phyloP scores from a whole-genome alignment of 2,797 vertebrate species.

The Brachymystax lenok region DNA sequence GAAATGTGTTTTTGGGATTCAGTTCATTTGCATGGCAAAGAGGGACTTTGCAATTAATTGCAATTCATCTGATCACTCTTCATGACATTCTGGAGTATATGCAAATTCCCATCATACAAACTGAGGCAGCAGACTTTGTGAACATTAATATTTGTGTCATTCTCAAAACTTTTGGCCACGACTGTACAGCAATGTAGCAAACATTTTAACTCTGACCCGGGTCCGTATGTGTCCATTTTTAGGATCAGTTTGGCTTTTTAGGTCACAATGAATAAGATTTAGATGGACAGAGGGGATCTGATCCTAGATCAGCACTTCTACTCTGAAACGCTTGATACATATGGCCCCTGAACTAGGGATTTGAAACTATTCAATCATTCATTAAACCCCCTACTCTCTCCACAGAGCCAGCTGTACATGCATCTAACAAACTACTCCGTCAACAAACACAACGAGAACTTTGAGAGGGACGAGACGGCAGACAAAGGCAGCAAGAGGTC shows the following conservation, averaged over 20 bases:
- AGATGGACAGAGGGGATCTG: not conserved
- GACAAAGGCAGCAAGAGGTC: conserved; percentile 98
- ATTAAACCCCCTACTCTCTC: not conserved
- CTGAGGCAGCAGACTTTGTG: too few species aligned
- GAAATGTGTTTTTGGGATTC: too few species aligned
- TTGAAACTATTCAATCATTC: not conserved
- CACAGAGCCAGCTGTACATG: conserved; percentile 94
- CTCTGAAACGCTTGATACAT: not conserved
- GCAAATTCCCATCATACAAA: too few species aligned
- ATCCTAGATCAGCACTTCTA: not conserved
- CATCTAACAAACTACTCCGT: conserved; percentile 98
- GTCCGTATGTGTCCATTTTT: not conserved
- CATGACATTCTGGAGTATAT: too few species aligned
- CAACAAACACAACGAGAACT: conserved; percentile 97
- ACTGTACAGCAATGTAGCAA: not conserved
- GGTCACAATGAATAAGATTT: not conserved
- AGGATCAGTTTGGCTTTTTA: not conserved
- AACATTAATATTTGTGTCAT: too few species aligned
- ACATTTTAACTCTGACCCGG: not conserved
- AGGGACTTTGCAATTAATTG: too few species aligned
- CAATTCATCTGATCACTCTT: too few species aligned
- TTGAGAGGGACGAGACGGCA: conserved; percentile 92
- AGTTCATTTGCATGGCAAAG: too few species aligned
- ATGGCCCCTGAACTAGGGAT: not conserved
- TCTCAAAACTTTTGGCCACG: too few species aligned